phyloP scores from a whole-genome alignment of 1,140 invertebrate species.

The Achatina immaculata region DNA sequence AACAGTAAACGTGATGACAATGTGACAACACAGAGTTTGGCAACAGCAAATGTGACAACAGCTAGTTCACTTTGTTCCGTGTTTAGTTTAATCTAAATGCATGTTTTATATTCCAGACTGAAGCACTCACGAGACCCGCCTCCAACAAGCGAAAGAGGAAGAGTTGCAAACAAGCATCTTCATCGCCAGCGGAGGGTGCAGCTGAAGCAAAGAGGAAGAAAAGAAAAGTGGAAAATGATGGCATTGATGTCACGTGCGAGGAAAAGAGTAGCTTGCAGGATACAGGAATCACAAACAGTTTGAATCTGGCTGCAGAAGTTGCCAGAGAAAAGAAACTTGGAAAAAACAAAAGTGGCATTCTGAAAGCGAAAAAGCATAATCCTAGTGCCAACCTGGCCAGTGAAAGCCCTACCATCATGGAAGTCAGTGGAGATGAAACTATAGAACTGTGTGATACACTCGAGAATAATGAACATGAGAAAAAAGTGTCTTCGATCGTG shows the following conservation, averaged over 20 bases:
- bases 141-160: slow-evolving; percentile 21
- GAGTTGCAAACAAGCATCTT: background rate
- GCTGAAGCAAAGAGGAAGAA: slow-evolving; percentile 36
- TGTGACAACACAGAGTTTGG: no score
- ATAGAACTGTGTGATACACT: no score
- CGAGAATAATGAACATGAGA: no score
- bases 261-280: background rate
- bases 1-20: no score
- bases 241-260: background rate
- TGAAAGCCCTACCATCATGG: no score
- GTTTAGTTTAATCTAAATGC: background rate
- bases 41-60: no score
- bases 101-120: background rate
- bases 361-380: no score
- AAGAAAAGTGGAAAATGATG: background rate
- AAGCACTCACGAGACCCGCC: background rate
- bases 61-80: no score
- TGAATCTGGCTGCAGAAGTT: background rate
- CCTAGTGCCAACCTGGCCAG: no score
- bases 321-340: background rate
- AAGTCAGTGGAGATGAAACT: no score
- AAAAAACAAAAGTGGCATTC: no score
- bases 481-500: no score
- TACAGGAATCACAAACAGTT: background rate
- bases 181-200: background rate